Evolutionary conservation across 2,113 vertebrate species (phyloP), one percentile per base, ranked within the genome.

Genomic region (Hemichromis elongatus): DNA sequence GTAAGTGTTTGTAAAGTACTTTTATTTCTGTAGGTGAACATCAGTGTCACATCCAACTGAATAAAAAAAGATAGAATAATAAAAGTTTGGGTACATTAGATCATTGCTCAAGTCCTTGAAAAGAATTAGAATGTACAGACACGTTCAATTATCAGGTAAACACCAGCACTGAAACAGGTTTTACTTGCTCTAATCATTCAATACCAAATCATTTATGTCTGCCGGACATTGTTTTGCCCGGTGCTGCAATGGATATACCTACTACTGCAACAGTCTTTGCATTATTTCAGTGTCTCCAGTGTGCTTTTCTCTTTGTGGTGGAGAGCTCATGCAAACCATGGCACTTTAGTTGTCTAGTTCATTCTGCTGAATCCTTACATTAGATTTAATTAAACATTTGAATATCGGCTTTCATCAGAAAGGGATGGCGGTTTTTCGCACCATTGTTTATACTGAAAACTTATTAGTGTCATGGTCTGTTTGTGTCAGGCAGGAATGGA

Each of bases 201-300:
- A 24, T 13, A 12, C 28, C 4, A 26, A 28, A n/a, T 0, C 7
- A 14, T 55, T 55, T 54, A 55, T 37, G n/a, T 18, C 16, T 13
- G 57, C 19, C 50, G 35, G 6, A 54, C 45, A 21, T 33, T 11
- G 0, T 0, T 37, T 45, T 45, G 13, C 5, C 13, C 1, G 0
- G 63, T 70, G 37, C 37, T 42, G 37, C 37, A 45, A 37, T 70
- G 37, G 37, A 45, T 45, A 24, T 70, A n/a, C n/a, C 21, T 24
- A 24, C 37, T 70, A 10, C n/a, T 7, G 40, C 21, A 45, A 24
- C 7, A 42, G 63, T 26, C 40, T 70, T 45, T 70, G 37, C 45
- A 45, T 16, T 70, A 42, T 45, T 10, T 70, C 37, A 26, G 21
- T 1, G 13, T 45, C 40, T 26, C 40, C 21, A 10, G 66, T 21